These are phyloP conservation scores for Oreochromis grahami DNA, from an alignment of 2,797 vertebrate species.

Conservation along the genomic window DNA sequence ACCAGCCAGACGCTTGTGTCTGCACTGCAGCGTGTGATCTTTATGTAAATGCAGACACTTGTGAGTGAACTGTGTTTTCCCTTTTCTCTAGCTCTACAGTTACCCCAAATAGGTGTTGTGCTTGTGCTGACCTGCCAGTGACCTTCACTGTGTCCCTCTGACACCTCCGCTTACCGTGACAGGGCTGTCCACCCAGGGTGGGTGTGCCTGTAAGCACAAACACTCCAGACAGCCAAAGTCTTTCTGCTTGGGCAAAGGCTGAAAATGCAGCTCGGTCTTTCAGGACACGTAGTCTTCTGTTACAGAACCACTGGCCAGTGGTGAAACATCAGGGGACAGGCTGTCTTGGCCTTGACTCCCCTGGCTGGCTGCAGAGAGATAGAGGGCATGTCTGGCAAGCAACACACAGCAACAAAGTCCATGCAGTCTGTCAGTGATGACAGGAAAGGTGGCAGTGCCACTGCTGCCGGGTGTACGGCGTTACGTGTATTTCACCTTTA, in stretches of 20 bases:
- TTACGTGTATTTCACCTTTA: constrained; percentile 28
- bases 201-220: neutral
- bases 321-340: neutral
- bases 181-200: neutral
- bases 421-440: neutral
- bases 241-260: constrained; percentile 3
- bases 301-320: neutral
- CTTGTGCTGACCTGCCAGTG: constrained; percentile 69
- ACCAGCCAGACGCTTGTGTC: neutral
- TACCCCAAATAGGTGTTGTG: neutral
- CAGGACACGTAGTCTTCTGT: constrained; percentile 1
- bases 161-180: constrained; percentile 12
- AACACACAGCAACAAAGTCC: neutral
- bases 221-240: neutral
- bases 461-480: neutral
- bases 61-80: neutral
- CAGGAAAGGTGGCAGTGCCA: constrained; percentile 4
- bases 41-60: neutral
- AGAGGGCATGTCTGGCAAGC: neutral
- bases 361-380: neutral
- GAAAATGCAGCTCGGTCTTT: constrained; percentile 6
- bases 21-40: neutral
- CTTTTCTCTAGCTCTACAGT: neutral
- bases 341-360: neutral
- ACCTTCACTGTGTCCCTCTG: constrained; percentile 62